Evolutionary conservation across 2,888 invertebrate genomes (phyloP), one percentile per base, ranked within the genome.

Genomic region (Drosophila subquinaria): DNA sequence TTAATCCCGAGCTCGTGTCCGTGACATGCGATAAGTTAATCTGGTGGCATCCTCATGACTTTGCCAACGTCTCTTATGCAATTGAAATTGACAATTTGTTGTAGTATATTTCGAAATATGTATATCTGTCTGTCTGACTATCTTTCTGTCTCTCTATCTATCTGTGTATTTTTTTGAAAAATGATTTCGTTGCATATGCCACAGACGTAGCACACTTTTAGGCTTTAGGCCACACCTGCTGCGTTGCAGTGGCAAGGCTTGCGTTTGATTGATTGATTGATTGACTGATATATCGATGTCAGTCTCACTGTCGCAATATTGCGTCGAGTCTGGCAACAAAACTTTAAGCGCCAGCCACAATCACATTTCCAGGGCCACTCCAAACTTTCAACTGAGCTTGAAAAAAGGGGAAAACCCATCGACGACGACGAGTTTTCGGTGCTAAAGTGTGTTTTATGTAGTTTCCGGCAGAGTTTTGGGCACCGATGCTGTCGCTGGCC

Each of bases 371-470:
- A 65, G 53, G 57, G 50, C 50, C 70, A 79, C 80, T 85, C 66
- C 50, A 82, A 85, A 85, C 36, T 50, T 50, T 52, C 45, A 15
- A 68, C 53, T 38, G 30, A 30, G 30, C 5, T 8, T 17, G 20
- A 69, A 70, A 70, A 45, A 45, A 3, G 23, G 82, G 87, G 78
- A 36, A 48, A 51, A 23, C 57, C 60, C 61, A 43, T 63, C 61
- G 55, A 48, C 52, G 59, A 55, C 27, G 8, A 6, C 27, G 27
- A 27, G 27, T 27, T 27, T 77, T 23, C 62, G 79, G 20, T 53
- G 73, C 81, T 73, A 74, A 82, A 72, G 76, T 81, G 79, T 88
- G 79, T 79, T 84, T 86, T 81, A 86, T 84, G 87, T 83, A 88
- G 86, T 88, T 88, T 67, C 57, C 52, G 61, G 75, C 70, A 76